Evolutionary conservation across 2,113 vertebrate genomes (phyloP).

Genomic region (Heptranchias perlo): DNA sequence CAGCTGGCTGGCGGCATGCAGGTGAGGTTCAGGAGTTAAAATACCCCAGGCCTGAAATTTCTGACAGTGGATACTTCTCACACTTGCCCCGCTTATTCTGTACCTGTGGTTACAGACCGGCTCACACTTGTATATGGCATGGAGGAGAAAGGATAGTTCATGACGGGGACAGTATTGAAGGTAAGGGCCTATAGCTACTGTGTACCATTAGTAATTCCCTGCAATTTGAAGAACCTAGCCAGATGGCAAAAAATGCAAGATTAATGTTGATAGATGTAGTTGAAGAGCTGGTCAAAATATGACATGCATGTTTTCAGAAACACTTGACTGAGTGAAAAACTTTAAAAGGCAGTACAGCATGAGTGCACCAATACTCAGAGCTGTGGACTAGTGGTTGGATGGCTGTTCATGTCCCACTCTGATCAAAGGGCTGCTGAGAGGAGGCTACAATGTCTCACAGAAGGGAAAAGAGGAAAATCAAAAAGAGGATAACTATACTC

Average conservation of each 20-base stretch:
- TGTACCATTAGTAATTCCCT: background rate
- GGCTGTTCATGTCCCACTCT: too few species aligned
- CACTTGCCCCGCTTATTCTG: too few species aligned
- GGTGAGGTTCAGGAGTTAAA: too few species aligned
- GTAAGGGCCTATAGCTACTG: background rate
- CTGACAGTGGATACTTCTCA: too few species aligned
- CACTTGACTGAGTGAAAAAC: background rate
- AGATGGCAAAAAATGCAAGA: background rate
- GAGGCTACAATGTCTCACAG: background rate
- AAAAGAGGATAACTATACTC: background rate
- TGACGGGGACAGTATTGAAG: background rate
- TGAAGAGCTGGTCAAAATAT: background rate
- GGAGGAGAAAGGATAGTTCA: background rate
- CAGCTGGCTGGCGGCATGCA: too few species aligned
- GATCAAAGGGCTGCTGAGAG: background rate
- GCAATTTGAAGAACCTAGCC: background rate
- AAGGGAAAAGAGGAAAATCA: background rate
- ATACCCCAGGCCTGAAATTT: too few species aligned
- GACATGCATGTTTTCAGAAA: background rate
- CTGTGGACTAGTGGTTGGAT: background rate
- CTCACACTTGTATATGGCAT: background rate
- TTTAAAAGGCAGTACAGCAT: background rate
- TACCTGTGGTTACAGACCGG: background rate
- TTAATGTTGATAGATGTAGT: too few species aligned
- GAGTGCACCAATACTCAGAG: background rate